Evolutionary conservation across 2,888 invertebrate species (phyloP).

Genomic region (Orgyia antiqua): DNA sequence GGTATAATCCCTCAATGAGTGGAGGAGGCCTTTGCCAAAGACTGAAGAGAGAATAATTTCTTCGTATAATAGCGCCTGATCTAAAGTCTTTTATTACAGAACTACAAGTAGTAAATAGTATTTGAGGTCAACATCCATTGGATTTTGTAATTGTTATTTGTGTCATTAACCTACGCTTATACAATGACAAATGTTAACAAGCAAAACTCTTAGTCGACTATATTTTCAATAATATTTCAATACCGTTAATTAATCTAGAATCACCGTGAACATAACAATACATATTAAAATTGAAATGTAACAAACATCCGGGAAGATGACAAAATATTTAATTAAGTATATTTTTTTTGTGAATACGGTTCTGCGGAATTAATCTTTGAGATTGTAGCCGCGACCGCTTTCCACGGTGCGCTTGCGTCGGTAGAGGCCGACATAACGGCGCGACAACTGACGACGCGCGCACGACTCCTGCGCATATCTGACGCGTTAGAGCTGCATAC

Average conservation of each 20-base stretch:
- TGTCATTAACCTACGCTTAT: constrained; percentile 7
- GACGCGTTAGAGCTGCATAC: too few species aligned
- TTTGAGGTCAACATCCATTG: constrained; percentile 2
- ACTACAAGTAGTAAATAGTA: too few species aligned
- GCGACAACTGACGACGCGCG: constrained; percentile 42
- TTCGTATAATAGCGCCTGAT: too few species aligned
- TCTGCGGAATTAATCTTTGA: constrained; percentile 35
- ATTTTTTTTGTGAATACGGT: constrained; percentile 4
- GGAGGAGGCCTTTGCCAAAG: too few species aligned
- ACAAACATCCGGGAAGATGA: constrained; percentile 6
- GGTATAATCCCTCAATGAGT: too few species aligned
- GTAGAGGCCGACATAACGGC: constrained; percentile 54
- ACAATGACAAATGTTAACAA: constrained; percentile 3
- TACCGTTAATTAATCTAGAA: constrained; percentile 20
- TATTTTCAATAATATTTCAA: constrained; percentile 5
- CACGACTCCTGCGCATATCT: constrained; percentile 7
- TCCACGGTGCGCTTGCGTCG: constrained; percentile 40
- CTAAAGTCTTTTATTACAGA: too few species aligned
- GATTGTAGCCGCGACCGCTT: constrained; percentile 45
- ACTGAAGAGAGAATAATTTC: too few species aligned
- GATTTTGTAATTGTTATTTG: neutral
- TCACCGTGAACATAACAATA: constrained; percentile 5
- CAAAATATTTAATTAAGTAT: constrained; percentile 10
- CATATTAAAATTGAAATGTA: constrained; percentile 12
- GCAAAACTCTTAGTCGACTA: neutral